A percentile compares a stretch with the other conserved stretches of the same genome.
Evolutionary conservation across 2,888 invertebrate genomes (phyloP).

Genomic region (Epinotia brunnichana): DNA sequence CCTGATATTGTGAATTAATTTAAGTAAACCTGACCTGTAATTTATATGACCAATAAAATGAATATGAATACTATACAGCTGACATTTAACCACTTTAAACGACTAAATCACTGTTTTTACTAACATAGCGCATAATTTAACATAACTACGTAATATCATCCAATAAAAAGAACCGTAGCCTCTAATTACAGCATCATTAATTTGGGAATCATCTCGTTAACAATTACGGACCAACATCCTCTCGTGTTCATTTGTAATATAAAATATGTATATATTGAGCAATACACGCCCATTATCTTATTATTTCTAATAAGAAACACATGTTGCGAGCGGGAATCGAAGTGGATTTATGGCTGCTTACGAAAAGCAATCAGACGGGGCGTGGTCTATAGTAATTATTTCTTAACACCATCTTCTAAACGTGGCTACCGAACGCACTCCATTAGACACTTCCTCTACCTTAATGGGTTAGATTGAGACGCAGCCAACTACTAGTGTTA

Average conservation of each 20-base stretch:
- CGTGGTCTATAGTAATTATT: slow-evolving; percentile 79
- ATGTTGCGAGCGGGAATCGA: slow-evolving; percentile 62
- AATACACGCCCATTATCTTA: slow-evolving; percentile 64
- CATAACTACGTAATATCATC: slow-evolving; percentile 56
- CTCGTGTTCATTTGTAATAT: slow-evolving; percentile 58
- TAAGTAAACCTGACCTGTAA: too few species aligned
- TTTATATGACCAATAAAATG: too few species aligned
- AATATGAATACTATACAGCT: too few species aligned
- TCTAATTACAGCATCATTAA: slow-evolving; percentile 64
- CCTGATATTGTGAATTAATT: too few species aligned
- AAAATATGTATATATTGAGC: slow-evolving; percentile 57
- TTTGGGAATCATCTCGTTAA: slow-evolving; percentile 60
- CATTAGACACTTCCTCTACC: slow-evolving; percentile 70
- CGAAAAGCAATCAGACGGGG: slow-evolving; percentile 80
- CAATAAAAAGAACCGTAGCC: slow-evolving; percentile 61
- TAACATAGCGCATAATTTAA: slow-evolving; percentile 50
- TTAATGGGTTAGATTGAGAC: slow-evolving; percentile 73
- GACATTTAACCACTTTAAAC: slow-evolving; percentile 58
- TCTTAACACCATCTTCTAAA: slow-evolving; percentile 78
- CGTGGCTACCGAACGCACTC: slow-evolving; percentile 71
- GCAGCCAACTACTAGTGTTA: slow-evolving; percentile 51
- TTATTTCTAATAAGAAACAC: slow-evolving; percentile 70
- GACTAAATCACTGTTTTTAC: slow-evolving; percentile 57
- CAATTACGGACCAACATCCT: slow-evolving; percentile 55
- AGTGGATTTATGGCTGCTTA: slow-evolving; percentile 75